A percentile compares a stretch with the other conserved stretches of the same genome.
Conservation (phyloP, 1,140 invertebrate species). For the Trichogramma pretiosum region DNA sequence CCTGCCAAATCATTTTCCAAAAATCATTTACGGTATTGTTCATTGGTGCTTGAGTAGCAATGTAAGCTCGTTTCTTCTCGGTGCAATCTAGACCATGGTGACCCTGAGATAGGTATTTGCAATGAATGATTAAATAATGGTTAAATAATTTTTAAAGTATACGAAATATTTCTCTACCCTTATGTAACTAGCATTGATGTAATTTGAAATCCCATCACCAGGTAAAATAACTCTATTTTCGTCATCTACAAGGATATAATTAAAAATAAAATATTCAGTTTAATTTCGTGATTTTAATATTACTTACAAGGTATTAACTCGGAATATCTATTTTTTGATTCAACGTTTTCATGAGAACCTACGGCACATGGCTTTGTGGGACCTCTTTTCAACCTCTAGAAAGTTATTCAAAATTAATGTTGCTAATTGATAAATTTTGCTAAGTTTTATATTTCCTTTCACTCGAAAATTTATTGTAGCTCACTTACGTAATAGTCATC, state of each 20-base stretch:
- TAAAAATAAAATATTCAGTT: background rate
- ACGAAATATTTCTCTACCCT: constrained; percentile 46
- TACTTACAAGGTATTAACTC: constrained; percentile 62
- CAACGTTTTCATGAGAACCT: constrained; percentile 47
- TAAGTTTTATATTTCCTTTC: too few species aligned
- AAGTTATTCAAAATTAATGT: constrained; percentile 3
- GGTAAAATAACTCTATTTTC: constrained; percentile 59
- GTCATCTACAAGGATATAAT: constrained; percentile 43
- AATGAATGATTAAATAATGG: constrained; percentile 11
- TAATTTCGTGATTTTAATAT: background rate
- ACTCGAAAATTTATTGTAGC: too few species aligned
- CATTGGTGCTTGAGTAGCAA: constrained; percentile 89
- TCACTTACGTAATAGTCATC: too few species aligned
- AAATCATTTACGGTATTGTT: constrained; percentile 92
- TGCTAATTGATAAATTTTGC: too few species aligned
- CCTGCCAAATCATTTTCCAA: constrained; percentile 97
- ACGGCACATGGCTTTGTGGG: constrained; percentile 27
- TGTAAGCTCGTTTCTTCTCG: constrained; percentile 81
- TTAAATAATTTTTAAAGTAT: background rate
- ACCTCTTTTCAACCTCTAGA: constrained; percentile 25
- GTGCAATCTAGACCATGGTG: too few species aligned
- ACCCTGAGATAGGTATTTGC: constrained; percentile 66
- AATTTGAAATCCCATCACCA: constrained; percentile 61
- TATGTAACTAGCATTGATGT: constrained; percentile 95
- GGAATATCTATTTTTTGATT: constrained; percentile 64